Base-by-base conservation (phyloP, 1,140 invertebrate species). In the Tetraneura akinire region DNA sequence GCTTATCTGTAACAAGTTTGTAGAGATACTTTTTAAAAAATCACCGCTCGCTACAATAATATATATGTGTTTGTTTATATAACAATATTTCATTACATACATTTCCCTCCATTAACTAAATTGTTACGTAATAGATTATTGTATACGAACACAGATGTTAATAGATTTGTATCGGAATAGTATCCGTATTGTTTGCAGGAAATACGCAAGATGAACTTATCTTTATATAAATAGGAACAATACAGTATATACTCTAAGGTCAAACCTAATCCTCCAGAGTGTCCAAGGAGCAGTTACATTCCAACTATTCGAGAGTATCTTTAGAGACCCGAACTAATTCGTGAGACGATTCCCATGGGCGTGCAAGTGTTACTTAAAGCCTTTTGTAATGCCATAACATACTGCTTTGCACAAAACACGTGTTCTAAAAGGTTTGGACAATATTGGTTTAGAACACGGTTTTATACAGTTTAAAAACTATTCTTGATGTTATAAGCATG, bases 191-290 rank as follows among this genome's bases (percentile, higher is more conserved):
- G 68, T 71, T 10, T 5, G 3, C 32, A 37, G 26, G 10, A n/a
- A n/a, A 14, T 14, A 29, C n/a, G n/a, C 16, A 16, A 18, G 47
- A 51, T 51, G 45, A 71, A 71, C 68, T 71, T 71, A 51, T 71
- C 68, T 71, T 71, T 29, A 71, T 71, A 71, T 51, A 71, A 71
- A 45, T 11, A 9, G 21, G 68, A 29, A 71, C 47, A 29, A 45
- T 32, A n/a, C 47, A 29, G 45, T 32, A n/a, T 14, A 66, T 9
- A 64, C 60, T 37, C 9, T n/a, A n/a, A 51, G 68, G 16, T 71
- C 45, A 71, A 71, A 71, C 26, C 23, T 71, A 71, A 71, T 71
- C 68, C 68, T 71, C 47, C 68, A 45, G 47, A 71, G 68, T 71
- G 66, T 70, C 42, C 49, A 49, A 26, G 37, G 42, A 47, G 21